These are phyloP conservation scores for Myzus persicae DNA, from an alignment of 1,140 invertebrate species.

Conservation along the genomic window DNA sequence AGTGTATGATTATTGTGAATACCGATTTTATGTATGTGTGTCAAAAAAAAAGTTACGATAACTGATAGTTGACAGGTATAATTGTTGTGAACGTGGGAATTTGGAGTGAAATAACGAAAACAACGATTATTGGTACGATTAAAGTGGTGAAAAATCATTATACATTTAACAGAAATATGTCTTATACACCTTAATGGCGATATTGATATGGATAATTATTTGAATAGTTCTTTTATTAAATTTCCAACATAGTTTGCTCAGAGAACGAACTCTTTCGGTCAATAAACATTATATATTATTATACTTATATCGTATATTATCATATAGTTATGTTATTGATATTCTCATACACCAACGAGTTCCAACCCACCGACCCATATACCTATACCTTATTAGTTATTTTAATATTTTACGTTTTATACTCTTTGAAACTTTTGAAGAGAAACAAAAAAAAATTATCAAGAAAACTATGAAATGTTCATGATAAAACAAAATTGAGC, in stretches of 20 bases:
- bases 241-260: neutral
- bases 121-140: neutral
- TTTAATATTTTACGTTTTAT: neutral
- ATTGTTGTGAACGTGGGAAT: neutral
- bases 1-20: neutral
- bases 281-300: neutral
- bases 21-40: neutral
- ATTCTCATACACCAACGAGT: neutral
- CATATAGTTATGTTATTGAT: neutral
- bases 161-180: neutral
- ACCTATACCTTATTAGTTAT: neutral
- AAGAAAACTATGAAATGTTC: neutral
- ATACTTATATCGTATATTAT: too few species aligned
- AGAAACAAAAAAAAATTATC: too few species aligned
- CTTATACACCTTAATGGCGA: neutral
- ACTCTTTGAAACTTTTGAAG: neutral
- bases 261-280: neutral
- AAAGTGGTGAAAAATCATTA: neutral
- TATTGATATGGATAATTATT: neutral
- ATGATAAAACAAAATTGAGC: neutral
- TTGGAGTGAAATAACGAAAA: neutral
- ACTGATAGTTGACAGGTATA: neutral
- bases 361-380: neutral
- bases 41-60: neutral
- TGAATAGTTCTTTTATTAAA: neutral